Conservation (phyloP, 2,888 invertebrate species). For the Craniophora ligustri region DNA sequence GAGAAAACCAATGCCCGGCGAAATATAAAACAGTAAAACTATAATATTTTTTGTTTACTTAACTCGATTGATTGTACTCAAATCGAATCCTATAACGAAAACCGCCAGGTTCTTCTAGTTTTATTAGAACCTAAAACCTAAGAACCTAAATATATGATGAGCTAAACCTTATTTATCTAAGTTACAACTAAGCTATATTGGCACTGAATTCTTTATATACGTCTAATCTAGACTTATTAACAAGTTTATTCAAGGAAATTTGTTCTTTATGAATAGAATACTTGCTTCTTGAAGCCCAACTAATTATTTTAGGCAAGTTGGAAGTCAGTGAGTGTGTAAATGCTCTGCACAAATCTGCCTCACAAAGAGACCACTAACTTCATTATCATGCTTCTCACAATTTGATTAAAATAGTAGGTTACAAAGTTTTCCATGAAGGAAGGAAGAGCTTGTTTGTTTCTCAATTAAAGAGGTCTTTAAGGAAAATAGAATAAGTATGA, state of each 20-base stretch:
- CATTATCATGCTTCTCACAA: conserved; percentile 40
- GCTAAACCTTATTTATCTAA: conserved; percentile 12
- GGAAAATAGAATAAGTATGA: background rate
- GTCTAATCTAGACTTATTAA: background rate
- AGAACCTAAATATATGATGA: conserved; percentile 22
- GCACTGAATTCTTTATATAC: conserved; percentile 24
- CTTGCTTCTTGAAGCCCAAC: conserved; percentile 6
- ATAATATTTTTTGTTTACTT: too few species aligned
- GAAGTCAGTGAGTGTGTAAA: conserved; percentile 36
- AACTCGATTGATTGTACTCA: background rate
- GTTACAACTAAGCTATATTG: conserved; percentile 20
- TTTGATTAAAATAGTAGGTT: conserved; percentile 47
- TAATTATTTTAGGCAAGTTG: conserved; percentile 45
- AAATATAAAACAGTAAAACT: too few species aligned
- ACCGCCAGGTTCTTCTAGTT: conserved; percentile 2
- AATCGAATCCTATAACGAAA: background rate
- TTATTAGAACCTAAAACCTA: background rate
- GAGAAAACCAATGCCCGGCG: too few species aligned
- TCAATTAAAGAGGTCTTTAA: conserved; percentile 9
- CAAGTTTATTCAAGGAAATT: background rate
- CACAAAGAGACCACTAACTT: conserved; percentile 50
- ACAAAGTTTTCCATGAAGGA: conserved; percentile 31
- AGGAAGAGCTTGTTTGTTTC: conserved; percentile 16
- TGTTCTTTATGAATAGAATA: conserved; percentile 12
- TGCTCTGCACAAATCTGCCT: conserved; percentile 27